Base-by-base conservation (phyloP, 2,888 invertebrate species). In the Zhuqinia jingwanae region DNA sequence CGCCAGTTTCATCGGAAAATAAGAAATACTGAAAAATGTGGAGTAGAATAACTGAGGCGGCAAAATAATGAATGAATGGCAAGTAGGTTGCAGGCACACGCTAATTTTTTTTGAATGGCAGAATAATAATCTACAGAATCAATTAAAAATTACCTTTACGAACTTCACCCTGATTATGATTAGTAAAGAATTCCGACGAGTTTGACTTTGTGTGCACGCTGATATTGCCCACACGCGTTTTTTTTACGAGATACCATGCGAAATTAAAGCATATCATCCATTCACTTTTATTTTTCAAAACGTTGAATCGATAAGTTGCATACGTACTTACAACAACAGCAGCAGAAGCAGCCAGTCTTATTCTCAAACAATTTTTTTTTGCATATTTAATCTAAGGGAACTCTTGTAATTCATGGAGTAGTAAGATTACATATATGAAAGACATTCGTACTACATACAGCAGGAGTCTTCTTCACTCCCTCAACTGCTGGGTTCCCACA, bases 401-500 rank as follows among this genome's bases (percentile, higher is more conserved):
- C 27, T n/a, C 27, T 5, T 53, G n/a, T n/a, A 17, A n/a, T 8
- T 42, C 65, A 65, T 36, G 42, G 42, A 65, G 42, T n/a, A 15
- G 27, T 63, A 30, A 13, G 25, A 25, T n/a, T n/a, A 58, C 11
- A 25, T 11, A 58, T 10, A 65, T 10, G 65, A 65, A 20, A 42
- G 13, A 10, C 65, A 17, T n/a, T 25, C 13, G 68, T 42, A 30
- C 30, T 30, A 63, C n/a, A 30, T 30, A 13, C 10, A n/a, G 27
- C 15, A 63, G 25, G 63, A 15, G 42, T 42, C 17, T 17, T 42
- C 42, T 65, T 70, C 65, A 42, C 36, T 65, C n/a, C n/a, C 65
- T 65, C 53, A 10, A n/a, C 65, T 65, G 11, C 22, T 8, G 20
- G 42, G 50, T 86, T 86, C 86, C 81, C 86, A 86, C 81, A 85